Base-by-base conservation (phyloP, 2,797 vertebrate genomes). In the Lacerta bilineata region DNA sequence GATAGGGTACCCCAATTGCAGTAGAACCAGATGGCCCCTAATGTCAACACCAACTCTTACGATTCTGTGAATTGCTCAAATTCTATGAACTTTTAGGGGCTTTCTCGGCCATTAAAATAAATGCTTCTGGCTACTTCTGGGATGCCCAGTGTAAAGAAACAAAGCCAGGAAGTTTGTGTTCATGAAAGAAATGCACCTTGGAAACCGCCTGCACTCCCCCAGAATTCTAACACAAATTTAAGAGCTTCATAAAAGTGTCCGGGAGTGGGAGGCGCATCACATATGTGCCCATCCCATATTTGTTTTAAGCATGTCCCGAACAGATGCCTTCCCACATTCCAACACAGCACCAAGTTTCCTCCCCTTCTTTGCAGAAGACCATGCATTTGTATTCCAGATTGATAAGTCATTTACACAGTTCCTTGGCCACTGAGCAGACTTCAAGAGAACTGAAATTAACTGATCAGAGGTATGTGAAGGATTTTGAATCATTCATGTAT, bases 401-500 rank as follows among this genome's bases (percentile, higher is more conserved):
- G 29, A 50, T 46, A 94, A 92, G 87, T 75, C 1, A 87, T 83
- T 91, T 88, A 78, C 93, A 89, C 59, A 27, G 77, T 77, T 94
- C 69, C 86, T 91, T 39, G 79, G 86, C 78, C 86, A 39, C 76
- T 61, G 88, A 94, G 92, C 66, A 92, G 90, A 93, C 59, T 94
- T 93, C 91, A 83, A 95, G 83, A 94, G 75, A 90, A 80, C 74
- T 95, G 84, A 95, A 95, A 95, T 94, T 89, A 93, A 93, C 85
- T 90, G 87, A 94, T 94, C 87, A 84, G 89, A 95, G 88, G 74
- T 93, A 92, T 13, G 3, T 4, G 77, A 91, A 94, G 89, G 69
- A 94, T 90, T 87, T 80, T 92, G 90, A 95, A 95, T 95, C 93
- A 95, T 91, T 95, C 91, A 92, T 89, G 86, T 88, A 91, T 90